Conservation (phyloP, 2,797 vertebrate species). For the Phataginus tetradactyla region DNA sequence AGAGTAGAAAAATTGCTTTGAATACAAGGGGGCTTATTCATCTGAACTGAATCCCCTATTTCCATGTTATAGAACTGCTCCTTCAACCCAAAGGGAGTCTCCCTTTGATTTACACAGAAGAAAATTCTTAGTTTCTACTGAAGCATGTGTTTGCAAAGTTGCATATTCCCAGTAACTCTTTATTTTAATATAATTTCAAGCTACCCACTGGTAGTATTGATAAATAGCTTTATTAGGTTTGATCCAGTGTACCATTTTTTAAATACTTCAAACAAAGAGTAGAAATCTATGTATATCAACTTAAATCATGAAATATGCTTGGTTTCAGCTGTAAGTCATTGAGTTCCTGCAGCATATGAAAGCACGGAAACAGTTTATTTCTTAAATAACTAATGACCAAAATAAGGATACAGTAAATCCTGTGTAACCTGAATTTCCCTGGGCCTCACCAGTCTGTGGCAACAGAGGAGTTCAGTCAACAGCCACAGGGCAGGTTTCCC, state of each 20-base stretch:
- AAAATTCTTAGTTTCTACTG: constrained; percentile 36
- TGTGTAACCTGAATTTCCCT: neutral
- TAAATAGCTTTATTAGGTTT: constrained; percentile 72
- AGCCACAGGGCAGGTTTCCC: neutral
- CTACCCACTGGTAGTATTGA: constrained; percentile 58
- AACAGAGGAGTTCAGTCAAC: neutral
- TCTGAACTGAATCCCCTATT: neutral
- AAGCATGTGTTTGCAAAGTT: constrained; percentile 56
- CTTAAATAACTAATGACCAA: constrained; percentile 56
- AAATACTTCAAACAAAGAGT: constrained; percentile 56
- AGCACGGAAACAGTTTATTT: constrained; percentile 2
- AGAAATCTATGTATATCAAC: constrained; percentile 47
- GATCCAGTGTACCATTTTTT: constrained; percentile 46
- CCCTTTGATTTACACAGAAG: constrained; percentile 34
- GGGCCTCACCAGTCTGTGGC: neutral
- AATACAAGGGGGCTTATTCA: neutral
- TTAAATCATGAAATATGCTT: constrained; percentile 45
- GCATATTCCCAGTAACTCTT: constrained; percentile 48
- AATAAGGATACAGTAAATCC: neutral
- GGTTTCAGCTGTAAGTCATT: constrained; percentile 39
- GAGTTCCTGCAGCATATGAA: neutral
- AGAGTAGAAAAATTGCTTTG: neutral
- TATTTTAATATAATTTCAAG: constrained; percentile 63
- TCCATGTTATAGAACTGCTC: neutral
- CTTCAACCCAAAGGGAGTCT: neutral